phyloP scores from a whole-genome alignment of 1,140 invertebrate genomes.

The Drosophila erecta region DNA sequence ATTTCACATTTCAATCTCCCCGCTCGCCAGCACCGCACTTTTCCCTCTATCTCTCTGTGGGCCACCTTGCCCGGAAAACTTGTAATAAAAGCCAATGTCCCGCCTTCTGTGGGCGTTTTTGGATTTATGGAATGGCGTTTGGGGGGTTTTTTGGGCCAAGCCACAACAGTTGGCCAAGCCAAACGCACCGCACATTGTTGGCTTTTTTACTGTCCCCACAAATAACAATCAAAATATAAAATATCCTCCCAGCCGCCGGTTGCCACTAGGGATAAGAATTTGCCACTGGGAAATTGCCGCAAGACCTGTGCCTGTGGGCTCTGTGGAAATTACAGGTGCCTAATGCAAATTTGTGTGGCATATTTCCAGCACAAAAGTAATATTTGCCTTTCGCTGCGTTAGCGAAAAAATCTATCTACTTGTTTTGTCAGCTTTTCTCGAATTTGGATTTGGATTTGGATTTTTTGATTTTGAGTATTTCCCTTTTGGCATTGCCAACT shows the following conservation, averaged over 20 bases:
- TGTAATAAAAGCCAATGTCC: constrained; percentile 74
- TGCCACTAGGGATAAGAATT: constrained; percentile 46
- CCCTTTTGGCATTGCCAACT: constrained; percentile 27
- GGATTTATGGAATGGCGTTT: constrained; percentile 8
- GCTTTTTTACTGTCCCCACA: constrained; percentile 78
- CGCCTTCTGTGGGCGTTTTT: constrained; percentile 16
- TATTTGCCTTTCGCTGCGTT: constrained; percentile 55
- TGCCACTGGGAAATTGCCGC: constrained; percentile 65
- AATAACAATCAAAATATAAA: constrained; percentile 75
- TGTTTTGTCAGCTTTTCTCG: constrained; percentile 4
- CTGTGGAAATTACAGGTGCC: constrained; percentile 73
- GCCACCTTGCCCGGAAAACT: constrained; percentile 59
- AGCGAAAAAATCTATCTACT: constrained; percentile 37
- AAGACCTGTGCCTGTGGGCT: constrained; percentile 30
- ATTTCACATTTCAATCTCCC: constrained; percentile 81
- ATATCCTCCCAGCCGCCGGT: constrained; percentile 7
- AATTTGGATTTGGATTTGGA: constrained; percentile 21
- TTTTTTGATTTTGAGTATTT: constrained; percentile 49
- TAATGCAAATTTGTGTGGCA: constrained; percentile 81
- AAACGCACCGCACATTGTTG: constrained; percentile 59
- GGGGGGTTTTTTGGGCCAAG: not conserved
- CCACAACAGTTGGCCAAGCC: constrained; percentile 56
- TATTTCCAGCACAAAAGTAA: constrained; percentile 57
- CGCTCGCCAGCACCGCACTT: not conserved
- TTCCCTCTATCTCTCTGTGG: constrained; percentile 16